Conservation (phyloP, 2,113 vertebrate genomes). For the Canis aureus region DNA sequence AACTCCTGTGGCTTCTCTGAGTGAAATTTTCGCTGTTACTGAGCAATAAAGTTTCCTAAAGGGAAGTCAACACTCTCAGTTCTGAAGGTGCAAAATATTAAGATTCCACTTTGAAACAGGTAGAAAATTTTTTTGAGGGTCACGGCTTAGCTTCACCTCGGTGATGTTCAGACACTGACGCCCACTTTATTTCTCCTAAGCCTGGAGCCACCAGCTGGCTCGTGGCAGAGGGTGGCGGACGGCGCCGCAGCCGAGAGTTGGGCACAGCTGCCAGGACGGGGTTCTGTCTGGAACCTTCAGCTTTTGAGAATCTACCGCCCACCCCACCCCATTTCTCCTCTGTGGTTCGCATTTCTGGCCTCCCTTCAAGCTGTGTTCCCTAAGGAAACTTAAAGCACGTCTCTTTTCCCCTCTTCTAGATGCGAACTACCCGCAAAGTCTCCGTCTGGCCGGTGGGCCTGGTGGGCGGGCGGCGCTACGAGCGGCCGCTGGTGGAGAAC, state of each 20-base stretch:
- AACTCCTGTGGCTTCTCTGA: background rate
- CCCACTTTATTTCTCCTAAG: background rate
- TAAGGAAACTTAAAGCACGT: background rate
- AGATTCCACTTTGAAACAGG: background rate
- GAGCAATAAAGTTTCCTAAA: background rate
- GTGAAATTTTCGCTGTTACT: background rate
- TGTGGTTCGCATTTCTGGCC: background rate
- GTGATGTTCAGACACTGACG: too few species aligned
- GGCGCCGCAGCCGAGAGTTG: fast-evolving
- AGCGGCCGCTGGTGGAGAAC: constrained; percentile 95
- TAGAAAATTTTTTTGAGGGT: background rate
- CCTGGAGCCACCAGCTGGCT: background rate
- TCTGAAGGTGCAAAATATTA: background rate
- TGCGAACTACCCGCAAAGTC: constrained; percentile 96
- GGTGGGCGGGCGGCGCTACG: constrained; percentile 96
- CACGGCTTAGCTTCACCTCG: background rate
- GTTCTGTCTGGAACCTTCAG: background rate
- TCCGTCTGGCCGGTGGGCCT: constrained; percentile 98
- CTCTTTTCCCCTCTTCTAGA: constrained; percentile 88
- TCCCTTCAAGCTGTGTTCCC: background rate
- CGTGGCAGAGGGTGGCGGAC: fast-evolving
- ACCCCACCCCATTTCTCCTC: fast-evolving
- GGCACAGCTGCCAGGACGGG: fast-evolving
- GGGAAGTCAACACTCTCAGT: background rate
- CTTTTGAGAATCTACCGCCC: background rate